Percentiles rank a stretch among this genome's conserved stretches.
Evolutionary conservation across 2,113 vertebrate genomes (phyloP).

Genomic region (Amblyopsis rosae): DNA sequence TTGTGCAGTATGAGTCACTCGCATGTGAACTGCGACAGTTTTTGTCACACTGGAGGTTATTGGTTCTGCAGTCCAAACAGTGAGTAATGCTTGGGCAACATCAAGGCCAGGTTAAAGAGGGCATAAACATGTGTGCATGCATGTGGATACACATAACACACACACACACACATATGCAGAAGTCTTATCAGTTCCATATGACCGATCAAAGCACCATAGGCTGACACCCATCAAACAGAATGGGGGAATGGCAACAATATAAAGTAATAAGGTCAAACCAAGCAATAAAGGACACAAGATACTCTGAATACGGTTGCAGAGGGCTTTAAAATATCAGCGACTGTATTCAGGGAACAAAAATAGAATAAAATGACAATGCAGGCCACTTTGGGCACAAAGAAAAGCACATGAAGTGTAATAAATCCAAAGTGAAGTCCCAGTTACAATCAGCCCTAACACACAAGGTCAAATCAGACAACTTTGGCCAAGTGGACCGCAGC

Average conservation of each 20-base stretch:
- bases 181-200: constrained; percentile 61
- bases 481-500: constrained; percentile 36
- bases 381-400: background rate
- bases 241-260: constrained; percentile 46
- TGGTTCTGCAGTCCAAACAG: constrained; percentile 49
- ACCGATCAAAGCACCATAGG: constrained; percentile 63
- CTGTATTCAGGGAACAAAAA: background rate
- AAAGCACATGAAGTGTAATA: constrained; percentile 32
- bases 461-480: constrained; percentile 64
- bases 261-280: constrained; percentile 47
- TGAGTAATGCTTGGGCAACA: constrained; percentile 33
- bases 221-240: constrained; percentile 46
- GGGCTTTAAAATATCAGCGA: constrained; percentile 9
- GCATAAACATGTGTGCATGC: constrained; percentile 2
- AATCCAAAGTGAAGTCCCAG: constrained; percentile 51
- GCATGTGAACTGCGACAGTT: constrained; percentile 32
- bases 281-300: constrained; percentile 13
- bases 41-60: constrained; percentile 45
- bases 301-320: background rate
- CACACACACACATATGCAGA: constrained; percentile 5
- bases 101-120: constrained; percentile 18
- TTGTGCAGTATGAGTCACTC: constrained; percentile 34
- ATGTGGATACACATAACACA: constrained; percentile 7
- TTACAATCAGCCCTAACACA: constrained; percentile 35
- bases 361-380: background rate